Conservation (phyloP, 2,113 vertebrate species). For the Alethe castanea region DNA sequence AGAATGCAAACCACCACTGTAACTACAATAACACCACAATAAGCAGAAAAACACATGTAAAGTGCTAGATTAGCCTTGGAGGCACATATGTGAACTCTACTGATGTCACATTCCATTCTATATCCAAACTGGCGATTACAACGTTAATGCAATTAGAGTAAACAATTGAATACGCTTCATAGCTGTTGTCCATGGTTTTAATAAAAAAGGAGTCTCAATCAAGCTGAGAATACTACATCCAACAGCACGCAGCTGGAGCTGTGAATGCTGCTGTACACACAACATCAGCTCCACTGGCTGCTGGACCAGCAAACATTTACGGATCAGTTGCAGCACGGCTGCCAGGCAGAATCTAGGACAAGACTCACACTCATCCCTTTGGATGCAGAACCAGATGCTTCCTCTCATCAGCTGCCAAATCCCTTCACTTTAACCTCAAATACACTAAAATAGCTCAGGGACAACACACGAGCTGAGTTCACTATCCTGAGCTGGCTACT, state of each 20-base stretch:
- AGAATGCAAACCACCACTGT: neutral
- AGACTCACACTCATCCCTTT: neutral
- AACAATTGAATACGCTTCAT: neutral
- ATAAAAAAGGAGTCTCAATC: neutral
- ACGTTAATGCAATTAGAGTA: neutral
- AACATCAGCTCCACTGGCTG: neutral
- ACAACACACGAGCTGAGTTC: neutral
- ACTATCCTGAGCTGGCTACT: neutral
- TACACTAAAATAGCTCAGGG: neutral
- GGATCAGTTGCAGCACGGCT: neutral
- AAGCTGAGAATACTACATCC: neutral
- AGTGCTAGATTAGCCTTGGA: neutral
- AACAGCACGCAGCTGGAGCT: neutral
- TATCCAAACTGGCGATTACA: neutral
- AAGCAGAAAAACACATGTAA: slow-evolving; percentile 24
- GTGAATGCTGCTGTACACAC: fast-evolving
- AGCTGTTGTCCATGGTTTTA: neutral
- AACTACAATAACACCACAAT: neutral
- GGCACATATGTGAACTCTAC: neutral
- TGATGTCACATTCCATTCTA: neutral
- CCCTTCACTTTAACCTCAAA: neutral
- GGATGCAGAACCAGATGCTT: slow-evolving; percentile 2
- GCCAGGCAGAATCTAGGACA: neutral
- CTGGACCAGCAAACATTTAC: neutral
- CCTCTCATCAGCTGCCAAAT: neutral